A percentile compares a stretch with the other conserved stretches of the same genome.
Conservation (phyloP, 2,797 vertebrate species). For the Falco biarmicus region DNA sequence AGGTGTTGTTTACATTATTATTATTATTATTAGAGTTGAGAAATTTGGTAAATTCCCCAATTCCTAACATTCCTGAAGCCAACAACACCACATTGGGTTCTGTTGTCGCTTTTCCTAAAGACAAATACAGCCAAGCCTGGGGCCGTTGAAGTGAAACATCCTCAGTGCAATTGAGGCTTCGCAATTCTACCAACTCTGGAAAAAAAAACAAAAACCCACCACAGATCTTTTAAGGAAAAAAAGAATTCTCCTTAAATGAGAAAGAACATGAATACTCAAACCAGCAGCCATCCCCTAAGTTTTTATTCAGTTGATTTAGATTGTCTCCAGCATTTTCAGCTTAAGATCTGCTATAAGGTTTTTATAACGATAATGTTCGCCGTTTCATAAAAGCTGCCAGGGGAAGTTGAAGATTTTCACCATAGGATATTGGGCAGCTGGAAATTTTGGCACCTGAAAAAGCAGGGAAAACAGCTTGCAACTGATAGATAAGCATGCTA, state of each 20-base stretch:
- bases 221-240: neutral
- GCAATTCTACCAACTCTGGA: neutral
- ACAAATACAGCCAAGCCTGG: neutral
- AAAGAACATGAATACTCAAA: neutral
- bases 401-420: constrained; percentile 16
- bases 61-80: neutral
- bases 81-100: neutral
- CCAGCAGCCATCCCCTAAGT: neutral
- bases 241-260: neutral
- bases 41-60: neutral
- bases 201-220: neutral
- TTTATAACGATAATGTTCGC: neutral
- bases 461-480: constrained; percentile 12
- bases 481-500: neutral
- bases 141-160: neutral
- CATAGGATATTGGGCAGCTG: neutral
- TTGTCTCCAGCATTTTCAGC: neutral
- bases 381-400: neutral
- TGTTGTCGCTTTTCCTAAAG: neutral
- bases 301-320: neutral
- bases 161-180: neutral
- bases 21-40: neutral
- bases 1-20: neutral
- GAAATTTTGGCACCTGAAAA: constrained; percentile 28
- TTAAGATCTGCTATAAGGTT: neutral